Conservation (phyloP, 2,888 invertebrate genomes). For the Pristionchus japonicus region DNA sequence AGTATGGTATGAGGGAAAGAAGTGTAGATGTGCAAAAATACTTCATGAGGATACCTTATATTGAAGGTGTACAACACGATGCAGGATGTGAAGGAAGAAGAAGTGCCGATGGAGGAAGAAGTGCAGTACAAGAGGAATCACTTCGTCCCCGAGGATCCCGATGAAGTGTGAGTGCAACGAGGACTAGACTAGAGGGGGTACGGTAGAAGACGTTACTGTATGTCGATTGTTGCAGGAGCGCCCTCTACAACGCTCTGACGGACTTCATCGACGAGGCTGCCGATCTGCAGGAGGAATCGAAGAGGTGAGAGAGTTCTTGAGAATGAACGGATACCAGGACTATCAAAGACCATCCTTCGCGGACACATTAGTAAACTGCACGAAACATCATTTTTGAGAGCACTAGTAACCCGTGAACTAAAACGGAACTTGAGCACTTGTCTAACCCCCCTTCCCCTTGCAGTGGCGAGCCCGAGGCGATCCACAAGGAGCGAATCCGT, state of each 20-base stretch:
- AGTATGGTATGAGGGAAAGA: no score
- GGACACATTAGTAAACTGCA: background rate
- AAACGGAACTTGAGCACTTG: no score
- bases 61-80: background rate
- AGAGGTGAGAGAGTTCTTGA: background rate
- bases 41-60: no score
- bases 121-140: background rate
- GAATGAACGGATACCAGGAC: background rate
- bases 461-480: background rate
- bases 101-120: background rate
- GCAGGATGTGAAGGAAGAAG: background rate
- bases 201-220: background rate
- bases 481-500: background rate
- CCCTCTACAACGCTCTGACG: background rate
- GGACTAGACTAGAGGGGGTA: background rate
- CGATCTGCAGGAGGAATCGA: background rate
- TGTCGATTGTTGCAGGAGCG: background rate
- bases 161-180: constrained; percentile 9
- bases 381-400: background rate
- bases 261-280: background rate
- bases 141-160: background rate
- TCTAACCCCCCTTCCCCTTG: no score
- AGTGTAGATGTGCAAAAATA: no score
- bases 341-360: background rate
- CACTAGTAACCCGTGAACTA: no score